Conservation (phyloP, 1,140 invertebrate genomes). For the Aphaenogaster ashmeadi region DNA sequence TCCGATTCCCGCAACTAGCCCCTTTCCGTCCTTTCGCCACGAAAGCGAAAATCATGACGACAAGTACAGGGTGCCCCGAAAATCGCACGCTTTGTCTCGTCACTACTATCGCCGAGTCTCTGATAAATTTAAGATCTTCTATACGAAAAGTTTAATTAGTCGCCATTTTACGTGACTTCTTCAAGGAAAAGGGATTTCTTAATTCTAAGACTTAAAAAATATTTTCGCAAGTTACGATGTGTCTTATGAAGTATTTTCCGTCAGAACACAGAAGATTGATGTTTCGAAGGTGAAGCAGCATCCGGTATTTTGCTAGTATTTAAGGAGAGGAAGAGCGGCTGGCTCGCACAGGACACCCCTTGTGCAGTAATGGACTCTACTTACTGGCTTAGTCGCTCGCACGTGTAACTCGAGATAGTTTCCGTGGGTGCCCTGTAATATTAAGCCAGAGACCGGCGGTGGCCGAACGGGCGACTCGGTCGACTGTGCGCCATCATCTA, state of each 20-base stretch:
- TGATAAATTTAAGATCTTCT: not conserved
- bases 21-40: constrained; percentile 1
- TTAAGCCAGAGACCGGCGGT: constrained; percentile 39
- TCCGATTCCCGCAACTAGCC: constrained; percentile 25
- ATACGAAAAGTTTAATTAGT: not conserved
- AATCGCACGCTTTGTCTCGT: not conserved
- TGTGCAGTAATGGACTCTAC: constrained; percentile 60
- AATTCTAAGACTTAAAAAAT: not conserved
- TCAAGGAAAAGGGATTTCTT: constrained; percentile 4
- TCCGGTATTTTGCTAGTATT: not conserved
- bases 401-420: constrained; percentile 68
- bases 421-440: constrained; percentile 54
- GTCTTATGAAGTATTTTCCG: not conserved
- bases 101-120: too few species aligned
- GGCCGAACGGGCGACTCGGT: constrained; percentile 22
- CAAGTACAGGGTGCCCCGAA: constrained; percentile 36
- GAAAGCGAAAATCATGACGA: constrained; percentile 42
- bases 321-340: not conserved
- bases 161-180: not conserved
- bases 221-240: too few species aligned
- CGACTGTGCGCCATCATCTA: constrained; percentile 35
- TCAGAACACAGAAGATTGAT: not conserved
- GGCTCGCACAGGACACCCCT: constrained; percentile 23
- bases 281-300: not conserved
- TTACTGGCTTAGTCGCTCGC: constrained; percentile 54